A percentile compares a stretch with the other conserved stretches of the same genome.
Conservation (phyloP, 2,888 invertebrate genomes). For the Parnassius smintheus region DNA sequence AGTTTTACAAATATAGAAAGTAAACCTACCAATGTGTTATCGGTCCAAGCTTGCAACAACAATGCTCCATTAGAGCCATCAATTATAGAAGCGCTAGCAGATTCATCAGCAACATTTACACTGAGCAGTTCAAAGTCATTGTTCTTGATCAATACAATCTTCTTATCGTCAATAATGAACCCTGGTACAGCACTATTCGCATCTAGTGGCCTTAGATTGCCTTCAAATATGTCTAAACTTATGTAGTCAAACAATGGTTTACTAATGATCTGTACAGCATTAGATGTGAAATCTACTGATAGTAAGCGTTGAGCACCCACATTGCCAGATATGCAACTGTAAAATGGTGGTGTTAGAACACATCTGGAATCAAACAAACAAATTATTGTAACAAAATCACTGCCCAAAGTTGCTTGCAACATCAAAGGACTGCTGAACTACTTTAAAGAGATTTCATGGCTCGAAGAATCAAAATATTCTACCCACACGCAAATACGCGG, state of each 20-base stretch:
- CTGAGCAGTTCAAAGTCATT: constrained; percentile 53
- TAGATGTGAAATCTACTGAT: constrained; percentile 82
- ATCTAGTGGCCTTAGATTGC: constrained; percentile 50
- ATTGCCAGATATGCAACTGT: constrained; percentile 82
- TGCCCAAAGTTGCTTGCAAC: too few relatives aligned
- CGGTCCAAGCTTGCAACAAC: constrained; percentile 60
- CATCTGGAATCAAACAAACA: constrained; percentile 72
- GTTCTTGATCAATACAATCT: constrained; percentile 58
- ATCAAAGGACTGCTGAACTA: too few relatives aligned
- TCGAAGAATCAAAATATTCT: too few relatives aligned
- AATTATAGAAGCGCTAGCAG: constrained; percentile 56
- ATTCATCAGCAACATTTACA: constrained; percentile 45
- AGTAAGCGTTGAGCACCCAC: constrained; percentile 75
- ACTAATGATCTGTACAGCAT: constrained; percentile 70
- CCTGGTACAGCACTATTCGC: constrained; percentile 59
- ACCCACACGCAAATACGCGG: too few relatives aligned
- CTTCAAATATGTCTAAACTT: constrained; percentile 39
- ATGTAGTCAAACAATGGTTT: constrained; percentile 65
- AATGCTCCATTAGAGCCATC: constrained; percentile 55
- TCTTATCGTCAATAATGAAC: constrained; percentile 60
- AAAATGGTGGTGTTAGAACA: constrained; percentile 82
- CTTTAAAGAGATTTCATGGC: too few relatives aligned
- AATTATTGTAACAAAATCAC: too few relatives aligned
- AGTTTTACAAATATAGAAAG: background rate
- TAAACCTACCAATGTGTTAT: constrained; percentile 43